Conservation (phyloP, 2,797 vertebrate species). For the Oreochromis mossambicus region DNA sequence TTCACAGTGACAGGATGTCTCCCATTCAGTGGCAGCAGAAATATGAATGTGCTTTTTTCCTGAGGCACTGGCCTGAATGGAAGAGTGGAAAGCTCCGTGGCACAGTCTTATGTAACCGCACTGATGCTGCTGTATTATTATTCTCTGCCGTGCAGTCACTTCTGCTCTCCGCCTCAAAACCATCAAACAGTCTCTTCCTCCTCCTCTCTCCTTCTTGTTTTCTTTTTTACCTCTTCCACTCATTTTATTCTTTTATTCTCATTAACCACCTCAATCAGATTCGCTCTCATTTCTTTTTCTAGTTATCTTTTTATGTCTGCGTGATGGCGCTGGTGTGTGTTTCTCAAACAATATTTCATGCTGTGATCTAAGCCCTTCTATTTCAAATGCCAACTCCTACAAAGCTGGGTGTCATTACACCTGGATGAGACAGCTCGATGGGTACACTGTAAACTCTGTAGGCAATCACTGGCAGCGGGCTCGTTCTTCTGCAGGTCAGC, state of each 20-base stretch:
- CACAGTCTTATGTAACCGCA: conserved; percentile 31
- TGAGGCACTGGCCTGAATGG: conserved; percentile 17
- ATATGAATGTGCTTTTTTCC: conserved; percentile 20
- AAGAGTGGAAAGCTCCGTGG: not conserved
- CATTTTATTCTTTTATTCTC: not conserved
- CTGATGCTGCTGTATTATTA: conserved; percentile 1
- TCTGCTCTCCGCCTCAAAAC: not conserved
- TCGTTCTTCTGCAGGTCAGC: not conserved
- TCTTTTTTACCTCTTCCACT: not conserved
- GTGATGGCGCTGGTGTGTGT: not conserved
- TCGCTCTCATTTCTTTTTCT: not conserved
- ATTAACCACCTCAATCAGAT: not conserved
- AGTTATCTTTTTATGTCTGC: not conserved
- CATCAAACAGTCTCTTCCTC: not conserved
- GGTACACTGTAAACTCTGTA: not conserved
- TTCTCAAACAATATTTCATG: not conserved
- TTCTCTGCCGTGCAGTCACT: not conserved
- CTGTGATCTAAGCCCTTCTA: not conserved
- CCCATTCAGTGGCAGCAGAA: not conserved
- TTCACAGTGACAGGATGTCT: not conserved
- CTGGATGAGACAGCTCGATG: not conserved
- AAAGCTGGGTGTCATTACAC: not conserved
- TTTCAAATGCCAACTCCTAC: not conserved
- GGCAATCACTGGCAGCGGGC: not conserved
- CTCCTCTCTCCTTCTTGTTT: not conserved